Evolutionary conservation across 2,888 invertebrate species (phyloP), one percentile per base, ranked within the genome.

Genomic region (Megaustenia siamemsis): DNA sequence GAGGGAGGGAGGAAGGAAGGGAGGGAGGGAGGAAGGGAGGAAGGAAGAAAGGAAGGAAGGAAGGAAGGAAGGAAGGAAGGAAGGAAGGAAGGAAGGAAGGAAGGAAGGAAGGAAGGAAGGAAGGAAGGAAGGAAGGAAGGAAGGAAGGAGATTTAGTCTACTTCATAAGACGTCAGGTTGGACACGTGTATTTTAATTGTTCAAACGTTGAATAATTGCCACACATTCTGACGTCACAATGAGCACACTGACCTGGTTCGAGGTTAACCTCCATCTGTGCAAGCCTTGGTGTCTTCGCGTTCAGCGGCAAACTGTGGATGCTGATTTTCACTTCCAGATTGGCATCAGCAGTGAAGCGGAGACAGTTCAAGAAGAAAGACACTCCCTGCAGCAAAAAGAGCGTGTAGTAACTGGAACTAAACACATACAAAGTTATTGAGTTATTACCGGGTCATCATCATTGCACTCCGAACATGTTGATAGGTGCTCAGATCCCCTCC

Each of bases 311-410:
- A n/a, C 79, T 79, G 79, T 45, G 68, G 12, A 79, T 68, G 32
- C 43, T 79, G 35, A 68, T 66, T 18, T 24, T 28, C 1, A 79
- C 3, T 0, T 66, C 68, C 68, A 66, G 8, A 35, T n/a, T 68
- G 15, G 68, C n/a, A 15, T 18, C 24, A 28, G n/a, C 35, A 1
- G 66, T 21, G 1, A 38, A 6, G 6, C 79, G 15, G 18, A 79
- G 79, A 32, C 79, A 79, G 68, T 79, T 53, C 68, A 79, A 32
- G 68, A 68, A 68, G 35, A 79, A 79, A 1, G 43, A 24, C 4
- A 77, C 60, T 1, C 60, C 77, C 77, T 77, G 35, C 21, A 45
- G 15, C 3, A 32, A 32, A 53, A 45, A 24, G n/a, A n/a, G n/a
- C n/a, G n/a, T n/a, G n/a, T n/a, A n/a, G n/a, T n/a, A n/a, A n/a